Percentiles rank a stretch among this genome's conserved stretches.
Evolutionary conservation across 35 echinoderm and acorn worm species (phyloP).

Genomic region (Heliocidaris erythrogramma): DNA sequence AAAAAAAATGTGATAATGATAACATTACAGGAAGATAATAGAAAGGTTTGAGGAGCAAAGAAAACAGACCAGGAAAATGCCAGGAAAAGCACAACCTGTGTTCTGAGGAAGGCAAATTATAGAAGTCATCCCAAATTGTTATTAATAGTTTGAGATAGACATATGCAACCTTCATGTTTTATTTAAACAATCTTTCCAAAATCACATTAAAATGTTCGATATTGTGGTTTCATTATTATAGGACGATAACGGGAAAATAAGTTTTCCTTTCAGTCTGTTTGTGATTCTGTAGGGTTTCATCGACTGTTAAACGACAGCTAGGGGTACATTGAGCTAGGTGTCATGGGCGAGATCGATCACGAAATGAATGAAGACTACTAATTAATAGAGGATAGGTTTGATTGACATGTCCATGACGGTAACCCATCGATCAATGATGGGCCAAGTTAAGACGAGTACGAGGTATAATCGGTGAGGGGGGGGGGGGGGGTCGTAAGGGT

Average conservation of each 20-base stretch:
- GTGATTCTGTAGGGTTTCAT: background rate
- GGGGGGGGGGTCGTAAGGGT: background rate
- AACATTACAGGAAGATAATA: background rate
- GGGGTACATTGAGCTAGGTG: constrained; percentile 27
- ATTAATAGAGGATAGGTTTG: constrained; percentile 15
- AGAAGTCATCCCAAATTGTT: background rate
- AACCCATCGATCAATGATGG: background rate
- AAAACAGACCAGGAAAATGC: too few relatives aligned
- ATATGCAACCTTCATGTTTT: background rate
- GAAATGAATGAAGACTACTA: background rate
- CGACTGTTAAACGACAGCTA: constrained; percentile 12
- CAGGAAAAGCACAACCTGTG: background rate
- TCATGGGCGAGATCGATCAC: constrained; percentile 28
- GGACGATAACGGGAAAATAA: background rate
- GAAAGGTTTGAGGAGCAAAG: too few relatives aligned
- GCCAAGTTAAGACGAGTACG: background rate
- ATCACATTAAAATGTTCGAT: background rate
- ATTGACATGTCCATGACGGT: constrained; percentile 17
- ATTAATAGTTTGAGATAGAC: background rate
- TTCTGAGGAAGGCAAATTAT: too few relatives aligned
- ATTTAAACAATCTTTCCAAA: background rate
- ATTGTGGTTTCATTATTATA: background rate
- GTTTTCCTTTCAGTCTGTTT: background rate
- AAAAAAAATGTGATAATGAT: background rate
- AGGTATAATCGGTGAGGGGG: too few relatives aligned